Evolutionary conservation across 2,888 invertebrate species (phyloP), one percentile per base, ranked within the genome.

Genomic region (Polyommatus iphigenia): DNA sequence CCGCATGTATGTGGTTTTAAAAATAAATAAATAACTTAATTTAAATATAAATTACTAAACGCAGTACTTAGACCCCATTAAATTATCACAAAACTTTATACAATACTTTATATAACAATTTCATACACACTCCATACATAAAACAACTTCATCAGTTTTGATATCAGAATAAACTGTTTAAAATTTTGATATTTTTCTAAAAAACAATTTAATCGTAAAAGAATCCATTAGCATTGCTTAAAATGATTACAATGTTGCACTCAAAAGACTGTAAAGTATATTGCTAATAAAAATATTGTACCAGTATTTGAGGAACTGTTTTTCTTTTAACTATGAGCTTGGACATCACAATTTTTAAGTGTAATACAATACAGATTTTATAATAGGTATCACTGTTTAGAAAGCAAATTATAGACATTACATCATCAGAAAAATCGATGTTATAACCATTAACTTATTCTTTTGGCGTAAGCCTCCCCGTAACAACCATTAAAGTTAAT

Each of bases 121-220:
- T 20, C 78, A 73, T 57, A 78, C 78, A 62, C 20, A 36, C 50
- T 77, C 32, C 72, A 77, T 72, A 57, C 77, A 77, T 77, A 77
- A 77, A 67, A 77, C 41, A 54, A 54, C 54, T 54, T 54, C 54
- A 54, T 50, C 50, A 15, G 15, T 50, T 50, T 50, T 50, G 15
- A 4, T 7, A 24, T 62, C 15, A 29, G 24, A 29, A 29, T 32
- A 67, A 67, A 67, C 67, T 29, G 5, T 62, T 67, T 32, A 29
- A 67, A 29, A 32, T 67, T 62, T 29, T 67, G 18, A 15, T 67
- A 24, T 32, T 15, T 5, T 32, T 29, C 4, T 15, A 67, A 67
- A 67, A 67, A 3, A 29, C 18, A 41, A 18, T 54, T 54, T 18
- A 20, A 57, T n/a, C 4, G n/a, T 20, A 13, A 24, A 24, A 24